Conservation (phyloP, 2,888 invertebrate genomes). For the Brachylomia viminalis region DNA sequence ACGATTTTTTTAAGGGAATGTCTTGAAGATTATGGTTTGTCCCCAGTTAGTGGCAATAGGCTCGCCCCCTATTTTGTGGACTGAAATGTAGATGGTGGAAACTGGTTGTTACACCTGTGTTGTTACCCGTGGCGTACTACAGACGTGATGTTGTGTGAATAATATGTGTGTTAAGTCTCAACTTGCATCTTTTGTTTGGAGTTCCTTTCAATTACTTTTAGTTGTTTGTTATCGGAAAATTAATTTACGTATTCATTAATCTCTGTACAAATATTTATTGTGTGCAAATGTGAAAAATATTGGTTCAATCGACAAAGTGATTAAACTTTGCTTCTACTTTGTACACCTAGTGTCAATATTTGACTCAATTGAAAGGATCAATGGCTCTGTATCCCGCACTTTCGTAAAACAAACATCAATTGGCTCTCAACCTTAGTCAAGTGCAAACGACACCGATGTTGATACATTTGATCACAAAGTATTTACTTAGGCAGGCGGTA, state of each 20-base stretch:
- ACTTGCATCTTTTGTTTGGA: not conserved
- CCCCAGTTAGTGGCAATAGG: no score
- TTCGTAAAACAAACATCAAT: constrained; percentile 31
- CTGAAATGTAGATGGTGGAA: not conserved
- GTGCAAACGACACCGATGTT: constrained; percentile 14
- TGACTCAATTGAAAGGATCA: constrained; percentile 34
- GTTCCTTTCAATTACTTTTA: not conserved
- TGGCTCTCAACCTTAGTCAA: constrained; percentile 24
- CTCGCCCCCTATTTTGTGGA: not conserved
- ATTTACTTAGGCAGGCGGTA: constrained; percentile 12
- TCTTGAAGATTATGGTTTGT: not conserved
- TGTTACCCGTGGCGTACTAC: no score
- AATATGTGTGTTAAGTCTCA: not conserved
- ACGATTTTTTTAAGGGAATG: not conserved
- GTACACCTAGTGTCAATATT: constrained; percentile 30
- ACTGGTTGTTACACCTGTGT: not conserved
- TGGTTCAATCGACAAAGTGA: constrained; percentile 6
- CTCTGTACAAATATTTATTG: not conserved
- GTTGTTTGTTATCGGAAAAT: constrained; percentile 4
- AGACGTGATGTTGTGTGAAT: not conserved
- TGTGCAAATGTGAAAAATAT: constrained; percentile 23
- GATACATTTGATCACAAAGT: constrained; percentile 19
- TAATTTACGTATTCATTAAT: constrained; percentile 17
- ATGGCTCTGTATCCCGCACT: constrained; percentile 29
- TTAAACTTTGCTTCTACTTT: constrained; percentile 25